Conservation (phyloP, 2,888 invertebrate genomes). For the Lysandra bellargus region DNA sequence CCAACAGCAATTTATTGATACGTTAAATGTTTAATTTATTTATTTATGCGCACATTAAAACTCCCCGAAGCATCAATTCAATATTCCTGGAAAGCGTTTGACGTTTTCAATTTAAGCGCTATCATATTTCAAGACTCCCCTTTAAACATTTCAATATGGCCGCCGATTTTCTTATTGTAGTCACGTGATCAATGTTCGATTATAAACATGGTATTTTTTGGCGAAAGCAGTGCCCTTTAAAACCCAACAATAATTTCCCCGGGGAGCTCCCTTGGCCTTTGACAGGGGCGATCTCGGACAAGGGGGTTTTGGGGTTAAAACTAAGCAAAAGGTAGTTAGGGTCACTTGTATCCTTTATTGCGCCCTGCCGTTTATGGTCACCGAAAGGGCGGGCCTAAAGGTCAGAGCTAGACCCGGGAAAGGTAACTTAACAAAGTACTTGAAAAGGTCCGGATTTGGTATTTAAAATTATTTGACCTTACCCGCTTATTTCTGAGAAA, state of each 20-base stretch:
- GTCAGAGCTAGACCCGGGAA: slow-evolving; percentile 55
- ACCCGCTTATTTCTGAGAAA: neutral
- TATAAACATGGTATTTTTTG: slow-evolving; percentile 69
- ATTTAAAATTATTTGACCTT: slow-evolving; percentile 33
- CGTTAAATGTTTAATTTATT: slow-evolving; percentile 14
- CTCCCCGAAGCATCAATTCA: slow-evolving; percentile 13
- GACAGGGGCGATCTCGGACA: slow-evolving; percentile 75
- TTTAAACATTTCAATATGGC: slow-evolving; percentile 31
- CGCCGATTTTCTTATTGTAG: slow-evolving; percentile 40
- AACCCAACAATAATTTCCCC: slow-evolving; percentile 81
- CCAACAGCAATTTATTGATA: neutral
- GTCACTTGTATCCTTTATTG: slow-evolving; percentile 74
- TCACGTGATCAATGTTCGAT: slow-evolving; percentile 69
- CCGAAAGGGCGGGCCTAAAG: slow-evolving; percentile 70
- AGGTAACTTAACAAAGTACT: slow-evolving; percentile 67
- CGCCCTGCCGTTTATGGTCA: slow-evolving; percentile 78
- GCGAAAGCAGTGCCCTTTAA: slow-evolving; percentile 79
- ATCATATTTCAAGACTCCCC: slow-evolving; percentile 16
- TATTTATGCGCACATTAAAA: slow-evolving; percentile 3
- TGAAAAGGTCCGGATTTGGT: slow-evolving; percentile 39
- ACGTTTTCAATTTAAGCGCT: slow-evolving; percentile 26
- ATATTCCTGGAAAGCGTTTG: slow-evolving; percentile 27
- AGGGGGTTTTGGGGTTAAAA: slow-evolving; percentile 67
- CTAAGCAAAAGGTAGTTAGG: slow-evolving; percentile 65
- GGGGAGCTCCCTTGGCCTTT: slow-evolving; percentile 71